These are phyloP conservation scores for Ctenoplectra terminalis DNA, from an alignment of 1,140 invertebrate species.

Conservation along the genomic window DNA sequence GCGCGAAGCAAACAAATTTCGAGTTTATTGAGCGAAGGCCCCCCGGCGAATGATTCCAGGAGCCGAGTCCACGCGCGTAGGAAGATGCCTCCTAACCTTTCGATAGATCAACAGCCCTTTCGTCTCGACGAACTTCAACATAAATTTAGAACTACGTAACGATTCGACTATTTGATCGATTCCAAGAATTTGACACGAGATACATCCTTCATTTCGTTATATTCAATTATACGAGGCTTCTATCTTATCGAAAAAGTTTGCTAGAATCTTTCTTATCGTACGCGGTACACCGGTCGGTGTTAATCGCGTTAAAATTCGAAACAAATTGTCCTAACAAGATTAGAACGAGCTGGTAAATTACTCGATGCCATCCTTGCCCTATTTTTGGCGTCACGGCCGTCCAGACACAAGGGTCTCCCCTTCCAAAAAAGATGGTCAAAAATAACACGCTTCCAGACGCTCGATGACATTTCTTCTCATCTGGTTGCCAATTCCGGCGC, in stretches of 20 bases:
- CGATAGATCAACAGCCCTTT: slow-evolving; percentile 29
- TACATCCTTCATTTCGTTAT: not conserved
- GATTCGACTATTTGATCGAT: slow-evolving; percentile 25
- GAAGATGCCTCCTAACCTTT: slow-evolving; percentile 40
- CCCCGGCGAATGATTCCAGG: slow-evolving; percentile 6
- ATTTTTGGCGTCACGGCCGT: slow-evolving; percentile 56
- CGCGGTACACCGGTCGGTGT: slow-evolving; percentile 27
- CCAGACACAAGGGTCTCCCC: slow-evolving; percentile 14
- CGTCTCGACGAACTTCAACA: not conserved
- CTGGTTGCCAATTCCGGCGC: not conserved
- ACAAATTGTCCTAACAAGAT: slow-evolving; percentile 70
- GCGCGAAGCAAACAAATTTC: slow-evolving; percentile 45
- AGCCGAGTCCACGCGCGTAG: slow-evolving; percentile 21
- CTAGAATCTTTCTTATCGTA: slow-evolving; percentile 20
- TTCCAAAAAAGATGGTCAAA: slow-evolving; percentile 45
- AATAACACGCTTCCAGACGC: slow-evolving; percentile 41
- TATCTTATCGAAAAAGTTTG: not conserved
- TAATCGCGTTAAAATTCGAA: slow-evolving; percentile 62
- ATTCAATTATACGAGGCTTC: not conserved
- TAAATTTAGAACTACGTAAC: slow-evolving; percentile 33
- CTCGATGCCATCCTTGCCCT: slow-evolving; percentile 53
- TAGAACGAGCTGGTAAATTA: slow-evolving; percentile 70
- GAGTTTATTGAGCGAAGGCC: slow-evolving; percentile 47
- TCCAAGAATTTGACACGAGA: not conserved
- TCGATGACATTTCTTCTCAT: not conserved